Conservation (phyloP, 2,888 invertebrate genomes). For the Mayetiola destructor region DNA sequence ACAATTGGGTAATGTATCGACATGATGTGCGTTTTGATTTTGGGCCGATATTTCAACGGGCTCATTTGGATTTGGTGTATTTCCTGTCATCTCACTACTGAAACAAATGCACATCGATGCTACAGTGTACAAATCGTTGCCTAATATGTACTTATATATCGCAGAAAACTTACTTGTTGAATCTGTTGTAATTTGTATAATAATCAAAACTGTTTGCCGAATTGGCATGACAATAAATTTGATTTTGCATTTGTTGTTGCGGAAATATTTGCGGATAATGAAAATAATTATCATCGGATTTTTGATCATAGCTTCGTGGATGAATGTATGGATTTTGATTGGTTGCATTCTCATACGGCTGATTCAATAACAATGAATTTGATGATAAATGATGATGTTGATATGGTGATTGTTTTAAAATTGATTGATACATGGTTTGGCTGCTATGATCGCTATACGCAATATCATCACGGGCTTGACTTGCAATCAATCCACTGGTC, state of each 20-base stretch:
- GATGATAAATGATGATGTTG: background rate
- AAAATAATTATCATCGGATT: background rate
- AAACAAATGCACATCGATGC: too few relatives aligned
- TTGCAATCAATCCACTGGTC: background rate
- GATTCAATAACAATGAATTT: background rate
- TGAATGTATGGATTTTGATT: background rate
- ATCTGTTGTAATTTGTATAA: too few relatives aligned
- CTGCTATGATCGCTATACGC: background rate
- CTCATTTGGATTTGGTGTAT: background rate
- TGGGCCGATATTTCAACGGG: too few relatives aligned
- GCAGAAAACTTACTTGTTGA: background rate
- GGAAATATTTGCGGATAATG: background rate
- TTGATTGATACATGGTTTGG: constrained; percentile 11
- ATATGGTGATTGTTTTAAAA: background rate
- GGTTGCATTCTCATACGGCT: background rate
- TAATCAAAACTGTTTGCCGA: background rate
- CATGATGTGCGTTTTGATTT: background rate
- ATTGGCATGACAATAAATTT: constrained; percentile 3
- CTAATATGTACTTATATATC: too few relatives aligned
- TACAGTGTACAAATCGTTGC: too few relatives aligned
- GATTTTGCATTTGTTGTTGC: constrained; percentile 4
- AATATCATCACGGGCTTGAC: background rate
- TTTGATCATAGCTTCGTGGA: constrained; percentile 4
- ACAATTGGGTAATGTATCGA: background rate
- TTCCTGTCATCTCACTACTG: too few relatives aligned